Evolutionary conservation across 2,797 vertebrate genomes (phyloP), one percentile per base, ranked within the genome.

Genomic region (Smutsia temminckii): DNA sequence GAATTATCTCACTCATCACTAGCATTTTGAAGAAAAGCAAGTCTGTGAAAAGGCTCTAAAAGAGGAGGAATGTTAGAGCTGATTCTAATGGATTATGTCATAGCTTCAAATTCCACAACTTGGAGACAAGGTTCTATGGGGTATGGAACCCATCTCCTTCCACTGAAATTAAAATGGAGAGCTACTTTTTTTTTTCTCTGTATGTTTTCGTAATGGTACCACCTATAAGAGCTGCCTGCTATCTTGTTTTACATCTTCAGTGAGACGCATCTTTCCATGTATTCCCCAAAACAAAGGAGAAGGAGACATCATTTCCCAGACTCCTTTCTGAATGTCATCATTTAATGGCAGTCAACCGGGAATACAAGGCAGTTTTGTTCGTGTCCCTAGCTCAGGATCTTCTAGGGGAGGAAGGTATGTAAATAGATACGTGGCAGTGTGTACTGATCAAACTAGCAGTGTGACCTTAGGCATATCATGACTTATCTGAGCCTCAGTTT

Each of bases 391-490:
- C 34, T 85, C 29, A 42, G 40, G 89, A 57, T 32, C 23, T 12
- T 11, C 17, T 0, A 8, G 25, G 55, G 53, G 10, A 40, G 51
- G 51, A 13, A 32, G 81, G 21, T 8, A 42, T 4, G 20, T 25
- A 40, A 74, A 25, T 14, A 53, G 42, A 32, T 2, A 46, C 0
- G n/a, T 0, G 8, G 25, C 10, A 7, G 8, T 6, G 20, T 21
- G 37, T 20, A 23, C 0, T 6, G 57, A 42, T 4, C 8, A 17
- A 46, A n/a, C 42, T 8, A 34, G 61, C 34, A 12, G 20, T n/a
- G 34, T 32, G 68, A 74, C 77, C 61, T 87, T 1, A n/a, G 75
- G 64, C 23, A 29, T 40, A 49, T 42, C 5, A 3, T 7, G 29
- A 78, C 49, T 59, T 40, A 25, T 63, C 64, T 12, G 18, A 77